Evolutionary conservation across 1,140 invertebrate species (phyloP).

Genomic region (Drosophila ambigua): DNA sequence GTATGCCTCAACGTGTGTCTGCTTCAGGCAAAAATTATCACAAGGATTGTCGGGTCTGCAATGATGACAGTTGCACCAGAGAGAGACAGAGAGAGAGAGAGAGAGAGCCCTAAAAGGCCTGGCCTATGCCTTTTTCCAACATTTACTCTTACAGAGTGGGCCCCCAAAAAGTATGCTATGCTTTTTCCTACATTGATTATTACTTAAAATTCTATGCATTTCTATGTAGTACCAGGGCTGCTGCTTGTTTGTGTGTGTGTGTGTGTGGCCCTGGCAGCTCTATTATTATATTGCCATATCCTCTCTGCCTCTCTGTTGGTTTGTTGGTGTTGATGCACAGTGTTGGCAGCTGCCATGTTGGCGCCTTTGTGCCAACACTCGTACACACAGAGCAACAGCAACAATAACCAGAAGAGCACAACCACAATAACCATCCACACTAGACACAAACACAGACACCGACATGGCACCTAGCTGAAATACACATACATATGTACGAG

Average conservation of each 20-base stretch:
- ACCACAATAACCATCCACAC: not conserved
- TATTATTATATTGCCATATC: constrained; percentile 46
- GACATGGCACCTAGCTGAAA: too few relatives aligned
- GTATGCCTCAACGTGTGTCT: not conserved
- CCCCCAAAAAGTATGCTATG: constrained; percentile 1
- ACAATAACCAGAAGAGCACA: constrained; percentile 17
- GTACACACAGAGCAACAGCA: constrained; percentile 25
- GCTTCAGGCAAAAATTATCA: constrained; percentile 48
- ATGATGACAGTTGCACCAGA: constrained; percentile 48
- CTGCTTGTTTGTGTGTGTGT: constrained; percentile 14
- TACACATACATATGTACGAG: not conserved
- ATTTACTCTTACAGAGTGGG: too few relatives aligned
- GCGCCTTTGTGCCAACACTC: constrained; percentile 71
- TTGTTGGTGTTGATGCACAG: constrained; percentile 68
- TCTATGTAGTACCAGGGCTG: not conserved
- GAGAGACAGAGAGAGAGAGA: constrained; percentile 3
- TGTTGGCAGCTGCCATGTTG: constrained; percentile 75
- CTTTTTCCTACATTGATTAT: constrained; percentile 58
- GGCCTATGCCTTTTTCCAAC: constrained; percentile 12
- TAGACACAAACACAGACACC: constrained; percentile 1
- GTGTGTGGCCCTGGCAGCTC: constrained; percentile 40
- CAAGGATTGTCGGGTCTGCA: constrained; percentile 45
- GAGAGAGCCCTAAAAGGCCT: constrained; percentile 7
- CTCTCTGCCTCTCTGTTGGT: constrained; percentile 2
- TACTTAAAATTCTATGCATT: constrained; percentile 44